Percentiles rank a stretch among this genome's conserved stretches.
Evolutionary conservation across 1,140 invertebrate species (phyloP).

Genomic region (Macrostomum lignano): DNA sequence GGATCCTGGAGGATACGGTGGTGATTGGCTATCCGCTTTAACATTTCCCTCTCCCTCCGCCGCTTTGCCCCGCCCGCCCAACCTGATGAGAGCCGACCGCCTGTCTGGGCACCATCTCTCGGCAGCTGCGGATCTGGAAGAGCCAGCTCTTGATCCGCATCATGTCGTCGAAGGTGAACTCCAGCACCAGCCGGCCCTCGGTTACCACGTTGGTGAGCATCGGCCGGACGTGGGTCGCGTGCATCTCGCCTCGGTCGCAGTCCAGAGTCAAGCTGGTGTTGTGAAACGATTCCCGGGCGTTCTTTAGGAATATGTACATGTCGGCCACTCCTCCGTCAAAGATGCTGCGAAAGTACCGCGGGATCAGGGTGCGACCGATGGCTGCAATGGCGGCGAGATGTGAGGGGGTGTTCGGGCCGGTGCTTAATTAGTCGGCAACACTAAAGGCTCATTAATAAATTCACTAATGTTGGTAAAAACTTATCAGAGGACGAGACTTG

Average conservation of each 20-base stretch:
- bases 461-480: too few species aligned
- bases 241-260: conserved; percentile 54
- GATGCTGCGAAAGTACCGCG: conserved; percentile 89
- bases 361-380: conserved; percentile 82
- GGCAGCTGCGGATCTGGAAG: conserved; percentile 62
- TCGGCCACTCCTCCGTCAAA: conserved; percentile 93
- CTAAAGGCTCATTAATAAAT: too few species aligned
- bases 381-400: conserved; percentile 39
- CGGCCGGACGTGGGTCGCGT: neutral
- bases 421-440: too few species aligned
- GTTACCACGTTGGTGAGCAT: conserved; percentile 44
- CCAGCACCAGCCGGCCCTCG: conserved; percentile 73
- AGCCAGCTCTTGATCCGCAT: conserved; percentile 98
- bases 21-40: too few species aligned
- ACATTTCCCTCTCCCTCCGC: too few species aligned
- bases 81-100: too few species aligned
- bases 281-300: conserved; percentile 88
- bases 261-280: conserved; percentile 84
- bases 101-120: conserved; percentile 69
- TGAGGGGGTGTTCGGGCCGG: too few species aligned
- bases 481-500: too few species aligned
- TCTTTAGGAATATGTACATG: conserved; percentile 75
- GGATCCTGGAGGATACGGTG: too few species aligned
- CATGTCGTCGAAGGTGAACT: conserved; percentile 89
- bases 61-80: too few species aligned